Conservation (phyloP, 2,113 vertebrate species). For the Hucho hucho region DNA sequence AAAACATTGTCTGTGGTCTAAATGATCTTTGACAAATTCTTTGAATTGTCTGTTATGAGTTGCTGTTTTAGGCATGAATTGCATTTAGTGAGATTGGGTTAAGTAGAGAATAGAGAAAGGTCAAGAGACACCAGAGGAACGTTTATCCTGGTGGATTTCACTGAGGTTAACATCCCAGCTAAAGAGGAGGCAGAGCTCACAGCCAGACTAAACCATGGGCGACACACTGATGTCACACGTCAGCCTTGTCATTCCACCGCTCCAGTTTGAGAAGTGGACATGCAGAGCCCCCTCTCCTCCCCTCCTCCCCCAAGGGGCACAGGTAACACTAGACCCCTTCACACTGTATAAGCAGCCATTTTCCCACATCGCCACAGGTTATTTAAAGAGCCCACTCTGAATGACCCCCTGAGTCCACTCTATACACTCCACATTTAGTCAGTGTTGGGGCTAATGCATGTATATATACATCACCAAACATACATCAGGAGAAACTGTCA, state of each 20-base stretch:
- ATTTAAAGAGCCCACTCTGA: constrained; percentile 42
- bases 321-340: constrained; percentile 28
- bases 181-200: constrained; percentile 50
- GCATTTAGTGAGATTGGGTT: no score
- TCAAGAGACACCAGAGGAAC: no score
- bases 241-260: constrained; percentile 30
- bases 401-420: constrained; percentile 21
- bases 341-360: not conserved
- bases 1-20: not conserved
- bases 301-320: constrained; percentile 11
- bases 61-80: no score
- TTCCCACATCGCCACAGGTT: constrained; percentile 38
- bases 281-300: not conserved
- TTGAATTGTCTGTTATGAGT: no score
- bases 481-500: constrained; percentile 35
- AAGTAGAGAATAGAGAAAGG: not conserved
- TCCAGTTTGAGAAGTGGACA: constrained; percentile 10
- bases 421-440: constrained; percentile 24
- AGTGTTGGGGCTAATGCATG: constrained; percentile 34
- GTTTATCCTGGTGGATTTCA: no score
- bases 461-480: constrained; percentile 30
- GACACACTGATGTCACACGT: constrained; percentile 52
- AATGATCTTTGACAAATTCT: no score
- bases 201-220: constrained; percentile 54
- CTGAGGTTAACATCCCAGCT: no score